Conservation (phyloP, 2,797 vertebrate genomes). For the Amphiprion clarkii region DNA sequence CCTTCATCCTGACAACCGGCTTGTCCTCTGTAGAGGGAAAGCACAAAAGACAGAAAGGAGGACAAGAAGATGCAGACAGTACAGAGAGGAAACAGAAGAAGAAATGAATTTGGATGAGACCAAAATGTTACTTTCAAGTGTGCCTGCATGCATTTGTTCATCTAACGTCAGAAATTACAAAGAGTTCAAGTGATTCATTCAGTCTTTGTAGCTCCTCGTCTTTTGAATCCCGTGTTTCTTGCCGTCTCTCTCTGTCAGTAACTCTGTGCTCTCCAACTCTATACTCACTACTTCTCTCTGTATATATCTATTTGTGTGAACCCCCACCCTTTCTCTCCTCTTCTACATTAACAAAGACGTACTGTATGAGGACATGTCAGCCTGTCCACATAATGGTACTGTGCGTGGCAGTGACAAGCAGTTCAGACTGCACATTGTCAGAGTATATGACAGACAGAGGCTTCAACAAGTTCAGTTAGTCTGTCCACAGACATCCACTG, state of each 20-base stretch:
- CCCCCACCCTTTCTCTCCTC: slow-evolving; percentile 25
- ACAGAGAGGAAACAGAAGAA: slow-evolving; percentile 5
- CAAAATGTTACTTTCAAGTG: background rate
- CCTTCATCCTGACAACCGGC: slow-evolving; percentile 93
- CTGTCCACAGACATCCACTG: slow-evolving; percentile 51
- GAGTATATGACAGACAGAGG: slow-evolving; percentile 49
- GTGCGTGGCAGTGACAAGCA: slow-evolving; percentile 70
- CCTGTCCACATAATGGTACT: slow-evolving; percentile 57
- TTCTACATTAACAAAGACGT: slow-evolving; percentile 61
- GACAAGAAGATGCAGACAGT: background rate
- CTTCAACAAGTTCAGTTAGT: slow-evolving; percentile 38
- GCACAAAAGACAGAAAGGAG: slow-evolving; percentile 19
- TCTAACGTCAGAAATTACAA: slow-evolving; percentile 15
- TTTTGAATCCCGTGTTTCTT: slow-evolving; percentile 25
- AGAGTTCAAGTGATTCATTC: slow-evolving; percentile 2
- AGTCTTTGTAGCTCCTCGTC: background rate
- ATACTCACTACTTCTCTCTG: slow-evolving; percentile 25
- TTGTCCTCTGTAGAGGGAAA: slow-evolving; percentile 84
- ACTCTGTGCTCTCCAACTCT: slow-evolving; percentile 25
- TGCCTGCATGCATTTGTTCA: slow-evolving; percentile 2
- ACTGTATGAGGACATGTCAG: slow-evolving; percentile 67
- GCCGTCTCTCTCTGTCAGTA: background rate
- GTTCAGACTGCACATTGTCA: slow-evolving; percentile 61
- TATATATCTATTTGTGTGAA: slow-evolving; percentile 28
- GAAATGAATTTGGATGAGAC: background rate